phyloP scores from a whole-genome alignment of 1,140 invertebrate genomes.

The Leptestheria dahalacensis region DNA sequence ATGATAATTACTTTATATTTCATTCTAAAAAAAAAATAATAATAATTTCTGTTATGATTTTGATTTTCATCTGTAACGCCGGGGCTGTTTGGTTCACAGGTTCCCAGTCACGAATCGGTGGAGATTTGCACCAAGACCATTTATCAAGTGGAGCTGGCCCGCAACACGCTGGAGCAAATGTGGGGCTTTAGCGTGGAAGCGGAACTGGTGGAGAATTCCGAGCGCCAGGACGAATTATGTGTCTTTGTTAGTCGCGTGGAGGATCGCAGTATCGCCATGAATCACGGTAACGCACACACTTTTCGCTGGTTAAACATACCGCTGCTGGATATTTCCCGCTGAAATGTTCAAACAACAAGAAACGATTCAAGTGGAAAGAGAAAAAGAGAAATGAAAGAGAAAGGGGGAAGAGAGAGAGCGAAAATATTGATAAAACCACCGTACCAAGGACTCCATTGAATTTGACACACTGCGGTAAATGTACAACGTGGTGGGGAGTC shows the following conservation, averaged over 20 bases:
- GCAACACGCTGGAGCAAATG: slow-evolving; percentile 78
- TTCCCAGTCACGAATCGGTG: slow-evolving; percentile 86
- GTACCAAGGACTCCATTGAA: too few species aligned
- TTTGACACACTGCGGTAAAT: too few species aligned
- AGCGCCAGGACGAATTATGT: slow-evolving; percentile 87
- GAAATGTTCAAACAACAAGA: not conserved
- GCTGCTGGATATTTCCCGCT: too few species aligned
- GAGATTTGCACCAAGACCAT: slow-evolving; percentile 93
- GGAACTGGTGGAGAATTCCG: slow-evolving; percentile 86
- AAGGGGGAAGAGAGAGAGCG: too few species aligned
- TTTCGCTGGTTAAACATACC: too few species aligned
- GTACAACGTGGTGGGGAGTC: too few species aligned
- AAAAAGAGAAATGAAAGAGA: too few species aligned
- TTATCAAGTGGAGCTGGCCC: slow-evolving; percentile 85
- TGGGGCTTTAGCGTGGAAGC: slow-evolving; percentile 96
- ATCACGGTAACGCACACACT: slow-evolving; percentile 55
- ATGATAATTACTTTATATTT: too few species aligned
- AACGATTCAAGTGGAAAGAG: not conserved
- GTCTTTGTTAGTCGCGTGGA: slow-evolving; percentile 91
- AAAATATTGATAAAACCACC: too few species aligned
- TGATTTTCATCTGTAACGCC: too few species aligned
- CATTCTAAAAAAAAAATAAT: not conserved
- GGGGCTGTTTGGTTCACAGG: slow-evolving; percentile 39
- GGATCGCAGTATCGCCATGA: slow-evolving; percentile 85
- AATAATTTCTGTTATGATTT: too few species aligned